Conservation (phyloP, 2,888 invertebrate species). For the Pandemis cinnamomeana region DNA sequence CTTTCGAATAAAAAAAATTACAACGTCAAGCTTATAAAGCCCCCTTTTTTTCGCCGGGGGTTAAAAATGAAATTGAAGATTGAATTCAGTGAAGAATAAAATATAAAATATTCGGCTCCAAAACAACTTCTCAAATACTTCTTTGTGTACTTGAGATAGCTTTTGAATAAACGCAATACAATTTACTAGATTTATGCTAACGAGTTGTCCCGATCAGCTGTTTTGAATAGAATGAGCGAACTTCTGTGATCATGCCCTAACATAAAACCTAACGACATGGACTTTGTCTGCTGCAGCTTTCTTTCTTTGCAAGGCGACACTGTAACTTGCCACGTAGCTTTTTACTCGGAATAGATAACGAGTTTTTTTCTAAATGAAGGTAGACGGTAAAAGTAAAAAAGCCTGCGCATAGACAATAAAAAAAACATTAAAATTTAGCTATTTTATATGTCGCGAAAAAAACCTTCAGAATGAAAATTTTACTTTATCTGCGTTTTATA, state of each 20-base stretch:
- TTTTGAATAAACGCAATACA: background rate
- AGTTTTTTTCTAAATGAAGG: conserved; percentile 1
- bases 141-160: background rate
- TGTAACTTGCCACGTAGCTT: conserved; percentile 12
- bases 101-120: background rate
- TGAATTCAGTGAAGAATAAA: too few species aligned
- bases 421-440: background rate
- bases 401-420: too few species aligned
- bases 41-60: too few species aligned
- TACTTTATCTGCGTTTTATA: too few species aligned
- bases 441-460: too few species aligned
- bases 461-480: too few species aligned
- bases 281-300: conserved; percentile 56
- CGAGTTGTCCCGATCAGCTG: conserved; percentile 46
- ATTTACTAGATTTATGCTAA: background rate
- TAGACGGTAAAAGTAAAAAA: background rate
- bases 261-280: conserved; percentile 60
- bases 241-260: conserved; percentile 55
- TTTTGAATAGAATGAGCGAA: conserved; percentile 49
- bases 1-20: too few species aligned
- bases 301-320: conserved; percentile 40
- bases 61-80: too few species aligned
- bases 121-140: background rate
- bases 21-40: too few species aligned
- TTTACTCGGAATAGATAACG: conserved; percentile 20